Conservation (phyloP, 2,888 invertebrate species). For the Eurytoma adleriae region DNA sequence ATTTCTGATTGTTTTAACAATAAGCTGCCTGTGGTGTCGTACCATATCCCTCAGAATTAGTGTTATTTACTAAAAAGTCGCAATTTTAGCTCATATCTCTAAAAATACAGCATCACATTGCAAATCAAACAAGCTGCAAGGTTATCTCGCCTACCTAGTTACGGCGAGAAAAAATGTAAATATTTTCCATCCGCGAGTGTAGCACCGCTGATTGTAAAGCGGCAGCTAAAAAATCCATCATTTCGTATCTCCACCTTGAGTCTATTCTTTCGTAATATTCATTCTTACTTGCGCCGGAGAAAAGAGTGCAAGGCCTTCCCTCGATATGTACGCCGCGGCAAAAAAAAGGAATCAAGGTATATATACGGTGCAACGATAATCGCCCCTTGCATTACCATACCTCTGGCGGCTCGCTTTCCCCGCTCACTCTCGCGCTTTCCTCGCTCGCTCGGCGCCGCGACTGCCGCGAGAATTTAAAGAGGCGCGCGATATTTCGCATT, state of each 20-base stretch:
- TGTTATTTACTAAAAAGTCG: too few relatives aligned
- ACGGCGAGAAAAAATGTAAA: too few relatives aligned
- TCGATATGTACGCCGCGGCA: neutral
- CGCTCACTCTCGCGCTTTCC: neutral
- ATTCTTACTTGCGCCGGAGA: neutral
- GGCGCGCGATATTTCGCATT: conserved; percentile 14
- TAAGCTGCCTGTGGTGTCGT: too few relatives aligned
- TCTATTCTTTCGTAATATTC: conserved; percentile 21
- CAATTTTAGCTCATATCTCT: too few relatives aligned
- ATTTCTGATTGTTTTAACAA: too few relatives aligned
- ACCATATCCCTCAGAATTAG: too few relatives aligned
- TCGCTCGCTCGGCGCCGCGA: neutral
- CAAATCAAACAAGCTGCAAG: too few relatives aligned
- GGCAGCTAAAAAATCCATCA: neutral
- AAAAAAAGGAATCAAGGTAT: neutral
- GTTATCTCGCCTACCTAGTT: too few relatives aligned
- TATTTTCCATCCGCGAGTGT: too few relatives aligned
- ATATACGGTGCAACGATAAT: neutral
- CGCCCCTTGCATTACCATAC: neutral
- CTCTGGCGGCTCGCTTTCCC: neutral
- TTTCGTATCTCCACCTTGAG: conserved; percentile 9
- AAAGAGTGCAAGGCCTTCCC: conserved; percentile 6
- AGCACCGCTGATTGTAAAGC: too few relatives aligned
- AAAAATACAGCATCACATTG: too few relatives aligned
- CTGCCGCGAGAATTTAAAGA: neutral